These are phyloP conservation scores for Danaus plexippus DNA, from an alignment of 1,140 invertebrate species.

Conservation along the genomic window DNA sequence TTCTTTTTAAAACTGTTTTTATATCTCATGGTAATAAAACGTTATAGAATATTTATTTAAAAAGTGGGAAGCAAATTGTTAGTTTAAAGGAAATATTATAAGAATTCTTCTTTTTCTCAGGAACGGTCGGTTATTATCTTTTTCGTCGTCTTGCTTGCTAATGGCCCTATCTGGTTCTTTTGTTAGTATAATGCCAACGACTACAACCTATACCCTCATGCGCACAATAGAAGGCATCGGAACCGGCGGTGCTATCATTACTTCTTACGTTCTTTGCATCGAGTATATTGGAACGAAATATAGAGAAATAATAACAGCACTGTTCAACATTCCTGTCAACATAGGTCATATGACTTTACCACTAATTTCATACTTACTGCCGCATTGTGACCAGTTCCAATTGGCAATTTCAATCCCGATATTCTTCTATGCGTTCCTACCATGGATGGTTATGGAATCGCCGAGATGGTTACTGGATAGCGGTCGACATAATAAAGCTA, in stretches of 20 bases:
- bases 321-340: conserved; percentile 44
- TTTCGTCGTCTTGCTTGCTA: conserved; percentile 27
- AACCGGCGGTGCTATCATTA: conserved; percentile 42
- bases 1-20: background rate
- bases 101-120: conserved; percentile 25
- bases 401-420: conserved; percentile 43
- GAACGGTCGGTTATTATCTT: conserved; percentile 37
- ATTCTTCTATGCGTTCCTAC: conserved; percentile 29
- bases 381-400: conserved; percentile 43
- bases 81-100: background rate
- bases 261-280: conserved; percentile 37
- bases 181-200: conserved; percentile 35
- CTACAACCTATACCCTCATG: conserved; percentile 30
- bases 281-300: conserved; percentile 38
- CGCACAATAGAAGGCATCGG: conserved; percentile 44
- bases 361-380: conserved; percentile 44
- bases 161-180: conserved; percentile 34
- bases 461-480: conserved; percentile 55
- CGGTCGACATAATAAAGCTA: conserved; percentile 30
- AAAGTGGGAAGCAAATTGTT: background rate
- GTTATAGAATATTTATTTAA: no score
- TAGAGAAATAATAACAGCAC: conserved; percentile 40
- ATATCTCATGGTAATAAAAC: no score
- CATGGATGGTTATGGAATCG: conserved; percentile 43
- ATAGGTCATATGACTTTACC: conserved; percentile 42